Evolutionary conservation across 2,888 invertebrate genomes (phyloP), one percentile per base, ranked within the genome.

Genomic region (Apodemia hepburni): DNA sequence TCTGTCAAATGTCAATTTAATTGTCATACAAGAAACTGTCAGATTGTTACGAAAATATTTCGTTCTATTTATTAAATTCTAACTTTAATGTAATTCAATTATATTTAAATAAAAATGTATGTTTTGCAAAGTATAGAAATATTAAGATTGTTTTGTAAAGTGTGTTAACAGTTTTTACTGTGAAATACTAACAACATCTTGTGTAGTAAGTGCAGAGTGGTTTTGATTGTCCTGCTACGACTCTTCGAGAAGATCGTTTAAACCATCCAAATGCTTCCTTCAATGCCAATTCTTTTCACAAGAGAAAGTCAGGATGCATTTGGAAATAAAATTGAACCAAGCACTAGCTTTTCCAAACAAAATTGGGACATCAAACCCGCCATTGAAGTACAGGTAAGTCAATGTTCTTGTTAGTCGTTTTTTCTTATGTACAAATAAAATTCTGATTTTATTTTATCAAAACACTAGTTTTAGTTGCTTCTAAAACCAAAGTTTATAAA

Each of bases 271-370:
- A 92, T 92, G 92, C 80, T 92, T 81, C 92, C 92, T 79, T 92
- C 92, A 75, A 92, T 92, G 92, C 92, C 92, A 64, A 76, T 90
- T 68, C 75, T 92, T 73, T 89, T 88, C 70, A 77, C 85, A 45
- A 84, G 86, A 70, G 92, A 92, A 62, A 92, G 91, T 73, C 89
- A 87, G 74, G 91, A 91, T 86, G 89, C 84, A 63, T 91, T 88
- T 70, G 87, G 85, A n/a, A 88, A 87, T 73, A 89, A 84, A 77
- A 83, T 89, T 71, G 81, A 80, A 69, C 84, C 90, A 64, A 85
- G 84, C 71, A 88, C 87, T 54, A 88, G 87, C 75, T 85, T 84
- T 77, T 85, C 85, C 71, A 82, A 74, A 67, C 80, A 80, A 73
- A 80, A 76, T 80, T 78, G 72, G 68, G 69, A 74, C 63, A 67